phyloP scores from a whole-genome alignment of 2,888 invertebrate genomes.

The Nomada ruficornis region DNA sequence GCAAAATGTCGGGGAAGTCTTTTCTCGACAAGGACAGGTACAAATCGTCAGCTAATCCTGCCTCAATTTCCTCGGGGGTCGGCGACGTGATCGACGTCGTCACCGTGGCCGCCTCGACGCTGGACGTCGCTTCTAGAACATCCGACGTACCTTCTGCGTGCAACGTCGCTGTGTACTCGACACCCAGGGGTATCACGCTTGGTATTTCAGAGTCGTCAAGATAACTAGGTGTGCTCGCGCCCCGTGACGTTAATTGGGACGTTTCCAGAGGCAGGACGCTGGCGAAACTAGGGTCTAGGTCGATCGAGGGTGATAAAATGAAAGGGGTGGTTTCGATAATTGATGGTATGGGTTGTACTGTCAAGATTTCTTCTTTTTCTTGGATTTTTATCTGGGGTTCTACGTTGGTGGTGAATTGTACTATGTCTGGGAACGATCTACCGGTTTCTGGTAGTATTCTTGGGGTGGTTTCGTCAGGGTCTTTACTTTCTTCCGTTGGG shows the following conservation, averaged over 20 bases:
- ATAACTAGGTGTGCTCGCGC: slow-evolving; percentile 11
- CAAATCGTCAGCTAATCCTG: slow-evolving; percentile 79
- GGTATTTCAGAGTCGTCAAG: slow-evolving; percentile 74
- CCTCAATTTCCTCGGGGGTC: slow-evolving; percentile 81
- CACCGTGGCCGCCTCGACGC: slow-evolving; percentile 57
- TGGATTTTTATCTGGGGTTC: slow-evolving; percentile 16
- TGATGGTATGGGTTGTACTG: slow-evolving; percentile 59
- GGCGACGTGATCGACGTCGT: slow-evolving; percentile 75
- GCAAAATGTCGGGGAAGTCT: slow-evolving; percentile 80
- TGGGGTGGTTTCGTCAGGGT: background rate
- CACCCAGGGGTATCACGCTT: slow-evolving; percentile 79
- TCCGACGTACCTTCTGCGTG: slow-evolving; percentile 10
- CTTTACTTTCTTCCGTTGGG: background rate
- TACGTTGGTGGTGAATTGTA: background rate
- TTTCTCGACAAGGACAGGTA: slow-evolving; percentile 83
- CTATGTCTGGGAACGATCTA: background rate
- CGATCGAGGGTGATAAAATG: slow-evolving; percentile 2
- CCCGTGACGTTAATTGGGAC: slow-evolving; percentile 9
- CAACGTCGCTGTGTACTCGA: slow-evolving; percentile 46
- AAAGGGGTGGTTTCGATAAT: slow-evolving; percentile 22
- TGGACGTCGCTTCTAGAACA: slow-evolving; percentile 31
- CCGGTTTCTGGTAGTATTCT: slow-evolving; percentile 4
- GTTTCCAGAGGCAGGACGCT: slow-evolving; percentile 61
- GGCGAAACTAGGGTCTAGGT: slow-evolving; percentile 43
- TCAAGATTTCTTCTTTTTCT: slow-evolving; percentile 49